Conservation (phyloP, 2,113 vertebrate species). For the Xiphophorus couchianus region DNA sequence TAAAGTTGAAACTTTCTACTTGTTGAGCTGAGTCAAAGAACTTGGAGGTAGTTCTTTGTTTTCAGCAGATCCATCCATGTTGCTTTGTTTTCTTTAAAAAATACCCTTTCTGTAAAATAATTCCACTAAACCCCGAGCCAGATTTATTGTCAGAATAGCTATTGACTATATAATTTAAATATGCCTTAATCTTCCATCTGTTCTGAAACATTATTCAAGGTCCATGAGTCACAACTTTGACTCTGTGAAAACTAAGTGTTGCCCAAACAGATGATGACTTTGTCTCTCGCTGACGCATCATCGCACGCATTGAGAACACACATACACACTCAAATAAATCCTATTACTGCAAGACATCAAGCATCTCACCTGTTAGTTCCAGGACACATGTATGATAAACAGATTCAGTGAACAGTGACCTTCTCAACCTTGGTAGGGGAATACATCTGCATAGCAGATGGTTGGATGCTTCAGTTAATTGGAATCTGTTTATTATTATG, state of each 20-base stretch:
- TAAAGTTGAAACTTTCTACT: too few relatives aligned
- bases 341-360: conserved; percentile 66
- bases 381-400: conserved; percentile 59
- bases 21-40: too few relatives aligned
- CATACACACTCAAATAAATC: conserved; percentile 38
- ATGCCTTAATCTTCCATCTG: background rate
- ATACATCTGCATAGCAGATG: conserved; percentile 45
- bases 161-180: background rate
- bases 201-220: conserved; percentile 13
- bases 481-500: conserved; percentile 39
- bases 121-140: too few relatives aligned
- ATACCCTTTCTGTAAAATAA: too few relatives aligned
- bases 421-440: conserved; percentile 38
- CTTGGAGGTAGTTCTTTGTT: too few relatives aligned
- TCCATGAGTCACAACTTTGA: conserved; percentile 6
- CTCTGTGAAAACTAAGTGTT: conserved; percentile 32
- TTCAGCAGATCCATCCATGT: background rate
- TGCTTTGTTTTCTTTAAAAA: background rate
- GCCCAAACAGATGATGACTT: background rate
- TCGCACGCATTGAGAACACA: background rate
- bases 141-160: background rate
- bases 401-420: conserved; percentile 61
- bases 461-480: conserved; percentile 58
- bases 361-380: conserved; percentile 66
- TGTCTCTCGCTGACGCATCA: conserved; percentile 1